Evolutionary conservation across 2,113 vertebrate genomes (phyloP).

Genomic region (Hippopotamus amphibius): DNA sequence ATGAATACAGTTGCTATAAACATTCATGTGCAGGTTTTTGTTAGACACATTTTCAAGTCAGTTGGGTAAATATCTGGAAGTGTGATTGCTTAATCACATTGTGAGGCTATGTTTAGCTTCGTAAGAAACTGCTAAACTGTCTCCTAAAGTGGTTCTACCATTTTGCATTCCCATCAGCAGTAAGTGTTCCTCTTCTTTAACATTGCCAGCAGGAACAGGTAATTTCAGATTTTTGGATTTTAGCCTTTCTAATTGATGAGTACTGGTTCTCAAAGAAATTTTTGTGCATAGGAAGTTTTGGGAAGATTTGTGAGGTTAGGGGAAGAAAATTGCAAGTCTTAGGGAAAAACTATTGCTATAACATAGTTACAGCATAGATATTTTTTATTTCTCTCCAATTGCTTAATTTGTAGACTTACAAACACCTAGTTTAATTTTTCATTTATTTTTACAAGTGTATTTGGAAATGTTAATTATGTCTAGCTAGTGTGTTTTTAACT

Average conservation of each 20-base stretch:
- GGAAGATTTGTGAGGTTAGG: background rate
- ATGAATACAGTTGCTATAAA: background rate
- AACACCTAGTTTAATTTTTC: background rate
- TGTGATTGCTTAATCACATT: background rate
- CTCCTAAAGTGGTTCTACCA: background rate
- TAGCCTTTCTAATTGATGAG: background rate
- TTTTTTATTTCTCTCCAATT: conserved; percentile 23
- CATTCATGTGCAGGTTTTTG: background rate
- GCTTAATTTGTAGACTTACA: conserved; percentile 7
- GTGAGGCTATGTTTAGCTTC: background rate
- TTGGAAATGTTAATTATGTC: conserved; percentile 56
- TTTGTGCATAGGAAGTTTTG: background rate
- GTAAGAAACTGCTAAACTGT: background rate
- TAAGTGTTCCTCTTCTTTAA: background rate
- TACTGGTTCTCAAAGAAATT: background rate
- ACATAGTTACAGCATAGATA: background rate
- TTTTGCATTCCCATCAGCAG: background rate
- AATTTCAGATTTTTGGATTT: background rate
- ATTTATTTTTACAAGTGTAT: conserved; percentile 4
- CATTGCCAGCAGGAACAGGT: background rate
- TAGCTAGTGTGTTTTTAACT: conserved; percentile 8
- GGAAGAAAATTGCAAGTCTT: background rate
- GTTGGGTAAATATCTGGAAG: background rate
- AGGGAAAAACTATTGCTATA: background rate
- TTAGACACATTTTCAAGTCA: background rate